Percentiles rank a stretch among this genome's conserved stretches.
These are phyloP conservation scores for Eumerus sabulonum DNA, from an alignment of 2,888 invertebrate genomes.

Conservation along the genomic window DNA sequence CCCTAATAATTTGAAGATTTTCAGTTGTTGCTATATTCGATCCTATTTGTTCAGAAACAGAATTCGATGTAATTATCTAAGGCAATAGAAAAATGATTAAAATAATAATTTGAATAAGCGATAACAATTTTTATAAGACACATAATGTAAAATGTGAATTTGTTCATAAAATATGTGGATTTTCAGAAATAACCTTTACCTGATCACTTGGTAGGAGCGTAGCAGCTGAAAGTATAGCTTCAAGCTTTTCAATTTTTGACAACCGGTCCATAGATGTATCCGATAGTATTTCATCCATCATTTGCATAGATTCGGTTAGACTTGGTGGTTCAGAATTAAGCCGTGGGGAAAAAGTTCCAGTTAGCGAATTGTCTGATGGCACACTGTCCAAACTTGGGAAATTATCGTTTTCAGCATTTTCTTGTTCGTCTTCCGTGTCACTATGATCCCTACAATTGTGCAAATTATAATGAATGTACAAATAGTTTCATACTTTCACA, in stretches of 20 bases:
- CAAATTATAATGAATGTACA: constrained; percentile 4
- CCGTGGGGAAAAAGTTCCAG: constrained; percentile 85
- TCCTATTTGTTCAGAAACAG: constrained; percentile 76
- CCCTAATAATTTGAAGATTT: constrained; percentile 77
- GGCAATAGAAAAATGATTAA: not conserved
- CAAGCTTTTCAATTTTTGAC: constrained; percentile 91
- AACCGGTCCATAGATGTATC: constrained; percentile 91
- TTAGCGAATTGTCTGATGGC: constrained; percentile 85
- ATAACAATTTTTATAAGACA: no score
- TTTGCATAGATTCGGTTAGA: constrained; percentile 92
- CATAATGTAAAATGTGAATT: no score
- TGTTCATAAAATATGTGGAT: no score
- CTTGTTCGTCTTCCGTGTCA: constrained; percentile 86
- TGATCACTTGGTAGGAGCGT: constrained; percentile 84
- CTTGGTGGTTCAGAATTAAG: constrained; percentile 88
- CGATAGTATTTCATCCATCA: constrained; percentile 91
- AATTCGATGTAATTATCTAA: constrained; percentile 76
- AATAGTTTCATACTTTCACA: no score
- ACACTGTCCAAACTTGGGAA: constrained; percentile 90
- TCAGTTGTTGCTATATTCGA: constrained; percentile 77
- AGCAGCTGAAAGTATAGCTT: constrained; percentile 90
- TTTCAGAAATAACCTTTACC: no score
- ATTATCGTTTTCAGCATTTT: constrained; percentile 84
- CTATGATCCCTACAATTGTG: constrained; percentile 82
- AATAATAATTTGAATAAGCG: not conserved